A percentile compares a stretch with the other conserved stretches of the same genome.
phyloP scores from a whole-genome alignment of 2,888 invertebrate genomes.

The Ectobius pallidus region DNA sequence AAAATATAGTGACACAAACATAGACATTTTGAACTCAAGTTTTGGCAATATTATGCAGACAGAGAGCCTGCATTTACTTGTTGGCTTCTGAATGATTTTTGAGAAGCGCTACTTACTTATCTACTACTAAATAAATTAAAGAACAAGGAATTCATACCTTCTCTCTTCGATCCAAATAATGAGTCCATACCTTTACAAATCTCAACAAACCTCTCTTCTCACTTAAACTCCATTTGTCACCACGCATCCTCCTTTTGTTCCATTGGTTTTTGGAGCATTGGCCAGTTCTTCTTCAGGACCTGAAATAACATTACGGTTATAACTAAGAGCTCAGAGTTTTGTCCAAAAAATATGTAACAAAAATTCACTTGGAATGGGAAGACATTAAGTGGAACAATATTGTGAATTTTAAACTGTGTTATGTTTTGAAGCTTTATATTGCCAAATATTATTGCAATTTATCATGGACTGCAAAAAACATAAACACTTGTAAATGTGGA shows the following conservation, averaged over 20 bases:
- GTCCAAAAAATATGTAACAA: too few relatives aligned
- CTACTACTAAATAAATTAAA: background rate
- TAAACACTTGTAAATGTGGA: too few relatives aligned
- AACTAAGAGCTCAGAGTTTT: too few relatives aligned
- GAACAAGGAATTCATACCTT: background rate
- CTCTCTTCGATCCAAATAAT: background rate
- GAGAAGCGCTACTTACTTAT: background rate
- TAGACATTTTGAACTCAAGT: background rate
- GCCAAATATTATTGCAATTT: too few relatives aligned
- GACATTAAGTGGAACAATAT: too few relatives aligned
- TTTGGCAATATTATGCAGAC: background rate
- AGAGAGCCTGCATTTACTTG: background rate
- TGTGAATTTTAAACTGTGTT: too few relatives aligned
- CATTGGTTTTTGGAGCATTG: slow-evolving; percentile 22
- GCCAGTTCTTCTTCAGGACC: slow-evolving; percentile 34
- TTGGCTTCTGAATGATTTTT: background rate
- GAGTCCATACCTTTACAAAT: background rate
- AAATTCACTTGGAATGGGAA: too few relatives aligned
- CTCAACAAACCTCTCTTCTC: background rate
- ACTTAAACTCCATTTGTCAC: slow-evolving; percentile 31
- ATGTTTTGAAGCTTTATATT: too few relatives aligned
- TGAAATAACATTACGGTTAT: too few relatives aligned
- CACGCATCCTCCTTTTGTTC: slow-evolving; percentile 11
- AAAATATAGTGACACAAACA: background rate
- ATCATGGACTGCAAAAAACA: too few relatives aligned